Percentiles rank a stretch among this genome's conserved stretches.
Conservation (phyloP, 2,888 invertebrate species). For the Andrena trimmerana region DNA sequence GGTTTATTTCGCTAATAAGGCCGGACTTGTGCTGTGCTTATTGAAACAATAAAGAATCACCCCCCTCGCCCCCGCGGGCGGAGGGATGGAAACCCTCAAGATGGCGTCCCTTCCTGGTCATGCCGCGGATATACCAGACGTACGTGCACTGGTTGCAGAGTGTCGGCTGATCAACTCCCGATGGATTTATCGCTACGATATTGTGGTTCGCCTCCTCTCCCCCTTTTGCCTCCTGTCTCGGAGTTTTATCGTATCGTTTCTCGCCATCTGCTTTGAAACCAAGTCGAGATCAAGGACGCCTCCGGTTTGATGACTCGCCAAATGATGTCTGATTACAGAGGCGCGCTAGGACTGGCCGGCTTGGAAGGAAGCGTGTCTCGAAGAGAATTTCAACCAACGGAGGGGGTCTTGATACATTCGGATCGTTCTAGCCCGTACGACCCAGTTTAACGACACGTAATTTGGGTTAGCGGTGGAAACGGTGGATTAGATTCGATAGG, state of each 20-base stretch:
- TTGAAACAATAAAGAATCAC: conserved; percentile 85
- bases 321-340: neutral
- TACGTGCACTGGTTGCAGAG: conserved; percentile 82
- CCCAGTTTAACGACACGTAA: conserved; percentile 52
- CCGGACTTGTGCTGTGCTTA: conserved; percentile 83
- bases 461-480: conserved; percentile 58
- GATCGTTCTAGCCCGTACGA: neutral
- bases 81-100: conserved; percentile 73
- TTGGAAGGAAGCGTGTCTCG: no score
- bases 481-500: conserved; percentile 54
- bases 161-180: conserved; percentile 78
- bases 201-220: conserved; percentile 70
- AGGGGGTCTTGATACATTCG: neutral
- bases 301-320: neutral
- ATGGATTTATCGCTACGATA: conserved; percentile 83
- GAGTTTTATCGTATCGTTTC: conserved; percentile 39
- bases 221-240: conserved; percentile 19
- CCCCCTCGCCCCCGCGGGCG: conserved; percentile 48
- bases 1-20: conserved; percentile 85
- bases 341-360: neutral
- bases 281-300: conserved; percentile 1
- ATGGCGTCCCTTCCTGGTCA: conserved; percentile 78
- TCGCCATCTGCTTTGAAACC: conserved; percentile 52
- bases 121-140: conserved; percentile 73
- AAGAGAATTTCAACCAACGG: neutral